Base-by-base conservation (phyloP, 2,888 invertebrate species). In the Plusia festucae region DNA sequence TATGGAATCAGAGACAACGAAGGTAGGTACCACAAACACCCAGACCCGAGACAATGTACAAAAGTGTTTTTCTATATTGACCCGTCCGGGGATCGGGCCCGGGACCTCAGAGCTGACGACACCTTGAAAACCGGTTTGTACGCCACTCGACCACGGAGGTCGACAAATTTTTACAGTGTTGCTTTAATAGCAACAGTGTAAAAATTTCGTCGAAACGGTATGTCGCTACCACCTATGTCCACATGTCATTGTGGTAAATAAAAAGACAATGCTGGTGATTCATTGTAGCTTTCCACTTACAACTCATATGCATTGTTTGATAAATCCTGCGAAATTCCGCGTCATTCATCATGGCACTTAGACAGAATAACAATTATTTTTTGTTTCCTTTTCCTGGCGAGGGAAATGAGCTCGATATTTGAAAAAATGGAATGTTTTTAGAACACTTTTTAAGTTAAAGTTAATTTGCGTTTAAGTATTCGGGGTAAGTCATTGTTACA, bases 251-350 rank as follows among this genome's bases (percentile, higher is more conserved):
- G 58, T 51, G 32, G 56, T 22, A 68, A 51, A 60, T 60, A 53
- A 67, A 60, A 49, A 57, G 46, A 71, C 71, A 70, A 71, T 46
- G 22, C 30, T 22, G 40, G 34, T 72, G 62, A 72, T 62, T 68
- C 72, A 74, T 68, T 61, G 40, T 58, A 8, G 13, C 52, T 54
- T 61, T 22, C 66, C 27, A 61, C 8, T 46, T 15, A 1, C 15
- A 11, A 32, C 54, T 53, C 18, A 57, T 20, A 32, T 32, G 53
- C 53, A 76, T 68, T 76, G 68, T 71, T 62, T 22, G 60, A 30
- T 52, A 56, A 49, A 61, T 70, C 30, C 53, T n/a, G 53, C 15
- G 52, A 61, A 53, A 64, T 53, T 34, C 18, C 58, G n/a, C 27
- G 7, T 34, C 40, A 53, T 49, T n/a, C 40, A n/a, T n/a, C n/a